These are phyloP conservation scores for Mesembrinibis cayennensis DNA, from an alignment of 2,113 vertebrate genomes.

Conservation along the genomic window DNA sequence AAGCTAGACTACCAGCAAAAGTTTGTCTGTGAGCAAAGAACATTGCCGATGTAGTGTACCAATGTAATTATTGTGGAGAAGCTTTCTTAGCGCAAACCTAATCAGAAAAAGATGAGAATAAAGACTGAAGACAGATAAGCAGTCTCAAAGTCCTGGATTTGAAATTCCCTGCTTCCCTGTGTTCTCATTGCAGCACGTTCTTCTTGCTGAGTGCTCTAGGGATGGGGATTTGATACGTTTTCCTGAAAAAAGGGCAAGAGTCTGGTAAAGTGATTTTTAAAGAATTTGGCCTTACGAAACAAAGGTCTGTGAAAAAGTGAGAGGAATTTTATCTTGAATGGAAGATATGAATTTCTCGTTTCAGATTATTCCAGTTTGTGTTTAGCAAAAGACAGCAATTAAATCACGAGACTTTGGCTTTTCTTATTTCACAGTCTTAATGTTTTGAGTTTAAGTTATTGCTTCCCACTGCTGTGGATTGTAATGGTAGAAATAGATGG, in stretches of 20 bases:
- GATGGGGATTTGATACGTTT: not conserved
- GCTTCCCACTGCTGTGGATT: not conserved
- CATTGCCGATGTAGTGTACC: fast-evolving
- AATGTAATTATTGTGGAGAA: not conserved
- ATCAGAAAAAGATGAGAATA: not conserved
- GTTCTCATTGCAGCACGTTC: not conserved
- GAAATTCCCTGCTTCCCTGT: not conserved
- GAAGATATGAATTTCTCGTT: not conserved
- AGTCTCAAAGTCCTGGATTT: not conserved
- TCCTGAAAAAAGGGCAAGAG: constrained; percentile 29
- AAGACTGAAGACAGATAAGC: not conserved
- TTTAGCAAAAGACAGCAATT: not conserved
- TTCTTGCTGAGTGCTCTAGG: not conserved
- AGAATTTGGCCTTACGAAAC: not conserved
- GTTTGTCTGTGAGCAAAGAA: not conserved
- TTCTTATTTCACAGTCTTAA: not conserved
- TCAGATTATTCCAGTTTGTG: not conserved
- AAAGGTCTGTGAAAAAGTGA: constrained; percentile 15
- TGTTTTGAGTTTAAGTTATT: not conserved
- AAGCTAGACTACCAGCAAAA: not conserved
- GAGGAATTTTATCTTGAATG: constrained; percentile 2
- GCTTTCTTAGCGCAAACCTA: not conserved
- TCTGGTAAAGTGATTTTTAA: constrained; percentile 39
- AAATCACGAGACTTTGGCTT: not conserved
- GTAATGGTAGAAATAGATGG: not conserved